Base-by-base conservation (phyloP, 2,888 invertebrate genomes). In the Euproctis similis region DNA sequence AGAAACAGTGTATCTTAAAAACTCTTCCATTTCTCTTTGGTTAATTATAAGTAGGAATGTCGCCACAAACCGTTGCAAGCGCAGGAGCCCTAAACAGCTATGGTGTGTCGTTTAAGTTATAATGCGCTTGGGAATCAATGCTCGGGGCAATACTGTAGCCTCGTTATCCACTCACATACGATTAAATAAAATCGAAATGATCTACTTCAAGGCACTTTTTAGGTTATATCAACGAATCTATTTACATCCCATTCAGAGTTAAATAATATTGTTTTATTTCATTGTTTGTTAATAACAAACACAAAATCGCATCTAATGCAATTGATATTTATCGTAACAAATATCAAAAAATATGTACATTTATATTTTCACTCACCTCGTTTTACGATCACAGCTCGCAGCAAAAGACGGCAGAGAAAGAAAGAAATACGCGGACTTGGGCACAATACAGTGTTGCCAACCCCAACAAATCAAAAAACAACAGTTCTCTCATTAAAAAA, bases 1-100 rank as follows among this genome's bases (percentile, higher is more conserved):
- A 13, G 12, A 8, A 16, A 5, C 4, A 6, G 9, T 9, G 6
- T n/a, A n/a, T n/a, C n/a, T n/a, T n/a, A n/a, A n/a, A n/a, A n/a
- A n/a, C n/a, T n/a, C n/a, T n/a, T n/a, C n/a, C n/a, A n/a, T n/a
- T n/a, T n/a, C n/a, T n/a, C n/a, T n/a, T n/a, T n/a, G n/a, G n/a
- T n/a, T n/a, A n/a, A n/a, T n/a, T n/a, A n/a, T n/a, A 9, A 20
- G 27, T 29, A 22, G 30, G 30, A 36, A 48, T 78, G 77, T 78
- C 47, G 73, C 78, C 73, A 63, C 59, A 49, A 66, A 59, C 62
- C 44, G 68, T 69, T 64, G 66, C 72, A 72, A 72, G 52, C 56
- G 59, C 46, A 34, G 21, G 21, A 11, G 8, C 12, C 11, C 25
- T 17, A 57, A 54, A 60, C 39, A 39, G 46, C 39, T 27, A 17